Percentiles rank a stretch among this genome's conserved stretches.
Evolutionary conservation across 2,797 vertebrate genomes (phyloP).

Genomic region (Caiman crocodilus): DNA sequence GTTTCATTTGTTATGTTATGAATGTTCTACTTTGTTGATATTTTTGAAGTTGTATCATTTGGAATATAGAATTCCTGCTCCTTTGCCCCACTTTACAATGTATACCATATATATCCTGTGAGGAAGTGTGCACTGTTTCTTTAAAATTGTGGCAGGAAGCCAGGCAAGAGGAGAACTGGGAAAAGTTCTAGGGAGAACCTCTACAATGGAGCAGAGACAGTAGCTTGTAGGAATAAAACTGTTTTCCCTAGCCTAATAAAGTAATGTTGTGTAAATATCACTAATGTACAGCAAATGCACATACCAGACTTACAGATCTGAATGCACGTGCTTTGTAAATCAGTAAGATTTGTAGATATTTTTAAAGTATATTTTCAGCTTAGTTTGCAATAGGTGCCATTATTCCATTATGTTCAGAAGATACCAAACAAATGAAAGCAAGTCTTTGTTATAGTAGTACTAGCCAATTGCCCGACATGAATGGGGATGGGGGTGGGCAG

Average conservation of each 20-base stretch:
- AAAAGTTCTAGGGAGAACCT: neutral
- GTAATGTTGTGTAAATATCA: neutral
- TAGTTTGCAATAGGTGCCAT: neutral
- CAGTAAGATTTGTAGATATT: neutral
- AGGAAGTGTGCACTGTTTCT: slow-evolving; percentile 60
- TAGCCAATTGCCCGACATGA: no score
- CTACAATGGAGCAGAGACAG: neutral
- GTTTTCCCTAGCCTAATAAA: neutral
- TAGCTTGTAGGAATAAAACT: neutral
- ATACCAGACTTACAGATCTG: rapidly evolving
- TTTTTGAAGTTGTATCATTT: slow-evolving; percentile 77
- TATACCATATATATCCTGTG: slow-evolving; percentile 67
- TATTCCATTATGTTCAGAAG: neutral
- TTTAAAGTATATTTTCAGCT: neutral
- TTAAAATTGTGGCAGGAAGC: slow-evolving; percentile 40
- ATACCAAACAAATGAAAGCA: neutral
- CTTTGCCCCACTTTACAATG: slow-evolving; percentile 51
- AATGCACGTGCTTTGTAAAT: neutral
- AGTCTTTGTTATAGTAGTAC: neutral
- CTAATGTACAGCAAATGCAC: neutral
- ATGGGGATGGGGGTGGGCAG: no score
- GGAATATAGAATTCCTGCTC: slow-evolving; percentile 70
- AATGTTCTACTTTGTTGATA: slow-evolving; percentile 64
- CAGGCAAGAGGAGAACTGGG: neutral
- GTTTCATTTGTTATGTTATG: slow-evolving; percentile 64